Evolutionary conservation across 2,888 invertebrate species (phyloP).

Genomic region (Thysanoteuthis rhombus): DNA sequence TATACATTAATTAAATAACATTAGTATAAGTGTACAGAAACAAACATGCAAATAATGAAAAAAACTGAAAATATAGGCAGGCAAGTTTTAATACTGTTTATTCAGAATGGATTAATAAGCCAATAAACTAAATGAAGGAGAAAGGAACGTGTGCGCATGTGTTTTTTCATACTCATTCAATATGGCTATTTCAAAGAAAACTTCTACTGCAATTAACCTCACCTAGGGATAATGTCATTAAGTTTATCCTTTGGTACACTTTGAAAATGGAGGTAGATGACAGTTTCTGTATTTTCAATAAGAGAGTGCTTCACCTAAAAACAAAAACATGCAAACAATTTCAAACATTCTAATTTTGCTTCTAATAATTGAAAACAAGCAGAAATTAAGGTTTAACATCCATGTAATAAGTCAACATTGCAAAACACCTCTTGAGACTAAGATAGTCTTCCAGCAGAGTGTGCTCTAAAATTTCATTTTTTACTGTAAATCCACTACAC

Average conservation of each 20-base stretch:
- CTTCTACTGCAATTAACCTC: slow-evolving; percentile 34
- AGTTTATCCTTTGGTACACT: slow-evolving; percentile 80
- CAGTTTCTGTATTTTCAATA: slow-evolving; percentile 78
- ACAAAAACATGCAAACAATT: slow-evolving; percentile 32
- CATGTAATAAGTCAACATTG: not conserved
- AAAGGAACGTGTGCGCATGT: not conserved
- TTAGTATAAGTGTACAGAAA: not conserved
- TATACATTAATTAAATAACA: not conserved
- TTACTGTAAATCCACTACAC: no score
- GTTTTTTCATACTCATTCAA: no score
- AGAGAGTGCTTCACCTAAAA: slow-evolving; percentile 77
- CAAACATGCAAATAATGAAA: not conserved
- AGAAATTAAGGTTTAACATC: not conserved
- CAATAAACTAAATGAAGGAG: not conserved
- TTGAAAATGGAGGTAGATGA: slow-evolving; percentile 78
- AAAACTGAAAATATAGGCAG: not conserved
- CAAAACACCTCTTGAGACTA: no score
- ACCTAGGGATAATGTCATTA: slow-evolving; percentile 73
- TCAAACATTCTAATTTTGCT: not conserved
- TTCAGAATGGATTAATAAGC: not conserved
- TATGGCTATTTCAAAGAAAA: not conserved
- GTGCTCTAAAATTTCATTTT: no score
- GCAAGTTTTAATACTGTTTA: not conserved
- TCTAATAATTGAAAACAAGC: not conserved
- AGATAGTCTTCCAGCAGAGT: no score